A percentile compares a stretch with the other conserved stretches of the same genome.
Conservation (phyloP, 2,888 invertebrate species). For the Drosophila picticornis region DNA sequence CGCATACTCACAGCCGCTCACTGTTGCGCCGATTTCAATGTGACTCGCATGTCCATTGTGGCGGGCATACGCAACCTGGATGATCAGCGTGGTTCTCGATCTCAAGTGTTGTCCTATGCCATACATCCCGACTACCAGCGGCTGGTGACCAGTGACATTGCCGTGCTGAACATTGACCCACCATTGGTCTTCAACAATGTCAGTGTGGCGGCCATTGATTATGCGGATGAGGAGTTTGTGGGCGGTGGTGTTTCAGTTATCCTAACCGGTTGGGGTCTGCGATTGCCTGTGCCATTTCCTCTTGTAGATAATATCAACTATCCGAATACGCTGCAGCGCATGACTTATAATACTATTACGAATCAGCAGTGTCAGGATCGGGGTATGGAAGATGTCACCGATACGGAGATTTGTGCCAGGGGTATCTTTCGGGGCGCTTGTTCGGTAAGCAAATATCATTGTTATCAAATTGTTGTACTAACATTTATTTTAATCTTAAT, state of each 20-base stretch:
- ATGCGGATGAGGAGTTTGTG: constrained; percentile 54
- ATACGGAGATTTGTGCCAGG: constrained; percentile 83
- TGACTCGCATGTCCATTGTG: constrained; percentile 69
- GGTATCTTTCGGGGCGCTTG: constrained; percentile 79
- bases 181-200: constrained; percentile 72
- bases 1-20: constrained; percentile 84
- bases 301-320: constrained; percentile 71
- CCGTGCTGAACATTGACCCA: constrained; percentile 75
- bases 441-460: constrained; percentile 66
- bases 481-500: background rate
- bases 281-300: constrained; percentile 74
- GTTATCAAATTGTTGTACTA: background rate
- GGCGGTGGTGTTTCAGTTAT: constrained; percentile 74
- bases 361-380: constrained; percentile 74
- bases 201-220: constrained; percentile 84
- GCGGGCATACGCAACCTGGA: constrained; percentile 77
- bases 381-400: constrained; percentile 77
- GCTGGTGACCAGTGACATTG: constrained; percentile 82
- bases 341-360: constrained; percentile 79
- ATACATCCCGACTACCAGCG: constrained; percentile 83
- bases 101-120: constrained; percentile 62
- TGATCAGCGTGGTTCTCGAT: constrained; percentile 62
- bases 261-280: constrained; percentile 84
- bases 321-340: constrained; percentile 79
- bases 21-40: constrained; percentile 77